These are phyloP conservation scores for Amaurobius ferox DNA, from an alignment of 2,888 invertebrate genomes.

Conservation along the genomic window DNA sequence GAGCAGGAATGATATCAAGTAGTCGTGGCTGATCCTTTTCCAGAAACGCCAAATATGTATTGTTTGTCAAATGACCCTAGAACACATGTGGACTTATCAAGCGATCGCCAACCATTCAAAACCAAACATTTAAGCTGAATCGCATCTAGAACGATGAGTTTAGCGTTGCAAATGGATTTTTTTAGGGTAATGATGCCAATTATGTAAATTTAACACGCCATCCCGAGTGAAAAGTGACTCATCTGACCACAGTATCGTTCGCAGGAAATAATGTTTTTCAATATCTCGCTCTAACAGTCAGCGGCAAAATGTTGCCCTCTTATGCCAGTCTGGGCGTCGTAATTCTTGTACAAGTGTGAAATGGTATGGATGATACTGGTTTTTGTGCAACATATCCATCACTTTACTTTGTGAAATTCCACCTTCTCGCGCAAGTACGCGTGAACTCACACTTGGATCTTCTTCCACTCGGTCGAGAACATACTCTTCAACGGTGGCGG, in stretches of 20 bases:
- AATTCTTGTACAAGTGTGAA: background rate
- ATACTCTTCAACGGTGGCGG: background rate
- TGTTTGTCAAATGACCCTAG: background rate
- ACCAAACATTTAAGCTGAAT: conserved; percentile 11
- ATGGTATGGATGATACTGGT: conserved; percentile 4
- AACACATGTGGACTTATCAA: conserved; percentile 11
- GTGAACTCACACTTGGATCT: conserved; percentile 18
- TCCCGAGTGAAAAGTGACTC: conserved; percentile 13
- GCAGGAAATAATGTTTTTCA: conserved; percentile 1
- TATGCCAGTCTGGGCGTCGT: background rate
- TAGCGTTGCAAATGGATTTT: background rate
- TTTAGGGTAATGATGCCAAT: background rate
- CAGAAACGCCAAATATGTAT: background rate
- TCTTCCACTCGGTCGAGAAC: conserved; percentile 11
- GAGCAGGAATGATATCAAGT: conserved; percentile 17
- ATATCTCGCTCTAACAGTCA: conserved; percentile 21
- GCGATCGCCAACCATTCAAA: conserved; percentile 4
- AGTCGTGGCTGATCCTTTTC: background rate
- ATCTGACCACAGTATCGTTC: background rate
- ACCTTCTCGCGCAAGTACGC: conserved; percentile 1
- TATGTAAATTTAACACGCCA: background rate
- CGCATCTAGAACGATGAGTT: conserved; percentile 6
- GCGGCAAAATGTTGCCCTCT: background rate
- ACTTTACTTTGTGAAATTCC: conserved; percentile 11
- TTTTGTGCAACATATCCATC: conserved; percentile 9